Conservation (phyloP, 1,140 invertebrate genomes). For the Aphaenogaster rudis region DNA sequence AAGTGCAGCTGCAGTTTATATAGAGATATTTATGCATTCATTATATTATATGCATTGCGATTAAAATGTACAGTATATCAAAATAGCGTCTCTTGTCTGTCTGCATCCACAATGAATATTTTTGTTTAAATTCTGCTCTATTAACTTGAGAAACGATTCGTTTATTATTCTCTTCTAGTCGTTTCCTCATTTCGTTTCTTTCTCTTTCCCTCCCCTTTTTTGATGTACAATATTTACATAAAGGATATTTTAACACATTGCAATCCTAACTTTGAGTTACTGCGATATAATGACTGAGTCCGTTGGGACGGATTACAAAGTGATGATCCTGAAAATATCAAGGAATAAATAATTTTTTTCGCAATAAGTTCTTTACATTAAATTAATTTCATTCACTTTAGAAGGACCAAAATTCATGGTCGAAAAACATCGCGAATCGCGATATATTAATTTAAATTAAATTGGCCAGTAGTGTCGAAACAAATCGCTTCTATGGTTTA, state of each 20-base stretch:
- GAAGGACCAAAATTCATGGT: too few relatives aligned
- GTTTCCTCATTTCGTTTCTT: neutral
- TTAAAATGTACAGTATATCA: constrained; percentile 19
- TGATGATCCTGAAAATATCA: constrained; percentile 11
- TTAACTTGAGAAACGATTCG: neutral
- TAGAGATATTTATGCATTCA: constrained; percentile 25
- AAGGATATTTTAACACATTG: neutral
- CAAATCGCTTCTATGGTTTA: too few relatives aligned
- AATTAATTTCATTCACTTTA: too few relatives aligned
- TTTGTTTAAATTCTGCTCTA: neutral
- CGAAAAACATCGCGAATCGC: too few relatives aligned
- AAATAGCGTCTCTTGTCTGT: neutral
- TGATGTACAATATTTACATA: neutral
- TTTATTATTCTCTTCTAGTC: neutral
- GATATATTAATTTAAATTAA: too few relatives aligned
- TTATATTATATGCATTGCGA: constrained; percentile 25
- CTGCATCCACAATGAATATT: constrained; percentile 1
- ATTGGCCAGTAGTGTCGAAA: too few relatives aligned
- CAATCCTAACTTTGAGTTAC: neutral
- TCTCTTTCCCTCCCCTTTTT: neutral
- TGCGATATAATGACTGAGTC: neutral
- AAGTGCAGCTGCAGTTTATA: constrained; percentile 44
- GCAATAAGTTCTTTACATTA: too few relatives aligned
- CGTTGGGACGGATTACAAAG: neutral
- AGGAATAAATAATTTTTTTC: neutral